Evolutionary conservation across 2,113 vertebrate genomes (phyloP).

Genomic region (Cololabis saira): DNA sequence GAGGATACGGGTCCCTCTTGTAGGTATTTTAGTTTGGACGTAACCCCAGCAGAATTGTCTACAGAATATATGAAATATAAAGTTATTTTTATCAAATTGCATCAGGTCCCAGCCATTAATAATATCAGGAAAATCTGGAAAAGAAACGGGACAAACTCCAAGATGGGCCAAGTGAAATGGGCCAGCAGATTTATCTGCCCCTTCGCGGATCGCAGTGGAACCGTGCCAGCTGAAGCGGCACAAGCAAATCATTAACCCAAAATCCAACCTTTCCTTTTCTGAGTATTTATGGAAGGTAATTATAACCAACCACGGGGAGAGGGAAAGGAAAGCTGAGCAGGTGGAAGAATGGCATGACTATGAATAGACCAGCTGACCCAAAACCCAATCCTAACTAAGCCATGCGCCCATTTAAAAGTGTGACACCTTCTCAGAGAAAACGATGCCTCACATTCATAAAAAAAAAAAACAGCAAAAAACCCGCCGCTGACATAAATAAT

Average conservation of each 20-base stretch:
- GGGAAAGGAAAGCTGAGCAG: constrained; percentile 25
- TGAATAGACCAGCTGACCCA: constrained; percentile 71
- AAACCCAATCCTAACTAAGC: constrained; percentile 53
- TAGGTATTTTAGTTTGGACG: too few species aligned
- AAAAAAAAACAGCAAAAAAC: neutral
- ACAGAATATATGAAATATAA: too few species aligned
- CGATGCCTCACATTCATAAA: constrained; percentile 10
- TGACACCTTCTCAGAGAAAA: constrained; percentile 44
- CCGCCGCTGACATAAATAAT: too few species aligned
- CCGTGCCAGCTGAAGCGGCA: constrained; percentile 18
- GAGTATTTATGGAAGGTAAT: constrained; percentile 75
- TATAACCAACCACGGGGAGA: constrained; percentile 53
- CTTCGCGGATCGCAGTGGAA: constrained; percentile 34
- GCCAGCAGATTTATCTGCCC: constrained; percentile 35
- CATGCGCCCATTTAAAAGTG: constrained; percentile 53
- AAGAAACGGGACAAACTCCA: constrained; percentile 15
- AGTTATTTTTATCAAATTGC: too few species aligned
- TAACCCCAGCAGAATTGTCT: too few species aligned
- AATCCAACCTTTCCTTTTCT: constrained; percentile 61
- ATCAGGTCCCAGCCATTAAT: too few species aligned
- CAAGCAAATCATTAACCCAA: constrained; percentile 70
- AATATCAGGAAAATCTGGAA: neutral
- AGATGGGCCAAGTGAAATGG: constrained; percentile 47
- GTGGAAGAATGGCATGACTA: constrained; percentile 46
- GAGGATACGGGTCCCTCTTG: too few species aligned